These are phyloP conservation scores for Bombus picipes DNA, from an alignment of 1,140 invertebrate genomes.

Conservation along the genomic window DNA sequence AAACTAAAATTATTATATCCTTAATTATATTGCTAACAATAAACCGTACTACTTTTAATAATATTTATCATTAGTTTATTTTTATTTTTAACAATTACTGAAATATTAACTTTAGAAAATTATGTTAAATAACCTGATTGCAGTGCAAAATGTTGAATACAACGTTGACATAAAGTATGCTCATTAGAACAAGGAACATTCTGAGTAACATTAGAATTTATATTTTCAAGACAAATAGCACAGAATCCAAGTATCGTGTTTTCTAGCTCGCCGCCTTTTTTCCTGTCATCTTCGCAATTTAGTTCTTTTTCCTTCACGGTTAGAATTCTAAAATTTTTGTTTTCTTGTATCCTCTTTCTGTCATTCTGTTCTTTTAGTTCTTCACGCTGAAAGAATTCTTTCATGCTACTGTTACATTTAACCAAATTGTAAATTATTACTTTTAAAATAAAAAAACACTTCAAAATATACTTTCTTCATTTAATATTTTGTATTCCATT, in stretches of 20 bases:
- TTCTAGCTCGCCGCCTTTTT: conserved; percentile 29
- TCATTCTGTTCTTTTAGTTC: conserved; percentile 14
- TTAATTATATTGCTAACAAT: no score
- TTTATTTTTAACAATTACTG: neutral
- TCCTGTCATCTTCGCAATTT: conserved; percentile 49
- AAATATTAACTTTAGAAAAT: neutral
- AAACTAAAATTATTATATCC: no score
- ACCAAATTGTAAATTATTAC: neutral
- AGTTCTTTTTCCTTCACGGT: conserved; percentile 56
- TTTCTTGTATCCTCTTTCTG: conserved; percentile 50
- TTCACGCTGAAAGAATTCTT: conserved; percentile 36
- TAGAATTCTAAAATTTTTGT: conserved; percentile 45
- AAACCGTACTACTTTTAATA: no score
- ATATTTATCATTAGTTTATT: neutral
- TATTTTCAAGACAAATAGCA: conserved; percentile 69
- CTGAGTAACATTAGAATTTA: conserved; percentile 54
- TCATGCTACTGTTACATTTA: conserved; percentile 4
- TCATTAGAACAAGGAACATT: conserved; percentile 61
- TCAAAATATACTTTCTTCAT: neutral
- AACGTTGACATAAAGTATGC: conserved; percentile 74
- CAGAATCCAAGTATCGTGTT: conserved; percentile 65
- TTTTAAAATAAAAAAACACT: neutral
- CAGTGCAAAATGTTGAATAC: conserved; percentile 69
- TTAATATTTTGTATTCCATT: neutral
- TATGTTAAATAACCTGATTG: conserved; percentile 67